These are phyloP conservation scores for Chaenocephalus aceratus DNA, from an alignment of 2,113 vertebrate species.

Conservation along the genomic window DNA sequence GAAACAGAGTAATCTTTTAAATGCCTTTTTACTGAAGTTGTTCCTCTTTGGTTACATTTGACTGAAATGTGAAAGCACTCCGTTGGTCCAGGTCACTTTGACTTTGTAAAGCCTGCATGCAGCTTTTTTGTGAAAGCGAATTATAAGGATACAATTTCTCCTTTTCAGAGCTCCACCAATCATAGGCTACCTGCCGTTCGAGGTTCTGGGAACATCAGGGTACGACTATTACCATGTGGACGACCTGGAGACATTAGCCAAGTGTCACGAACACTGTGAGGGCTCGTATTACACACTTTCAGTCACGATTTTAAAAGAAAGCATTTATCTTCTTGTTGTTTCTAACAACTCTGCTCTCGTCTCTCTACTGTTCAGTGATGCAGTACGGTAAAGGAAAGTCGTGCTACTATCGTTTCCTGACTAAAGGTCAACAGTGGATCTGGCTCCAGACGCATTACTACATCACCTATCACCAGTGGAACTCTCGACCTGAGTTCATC, in stretches of 20 bases:
- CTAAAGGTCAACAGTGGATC: conserved; percentile 99
- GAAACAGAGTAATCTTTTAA: too few relatives aligned
- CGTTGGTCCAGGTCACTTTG: not conserved
- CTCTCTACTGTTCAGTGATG: conserved; percentile 88
- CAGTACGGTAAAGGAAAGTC: conserved; percentile 99
- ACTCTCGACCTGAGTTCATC: conserved; percentile 98
- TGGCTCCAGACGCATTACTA: conserved; percentile 99
- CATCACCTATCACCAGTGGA: conserved; percentile 99
- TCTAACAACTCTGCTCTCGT: conserved; percentile 12
- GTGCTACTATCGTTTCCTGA: conserved; percentile 98
- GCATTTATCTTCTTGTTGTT: not conserved
- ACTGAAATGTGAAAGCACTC: not conserved
- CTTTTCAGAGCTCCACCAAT: conserved; percentile 94
- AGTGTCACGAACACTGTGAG: conserved; percentile 99
- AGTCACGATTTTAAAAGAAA: not conserved
- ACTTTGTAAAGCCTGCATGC: not conserved
- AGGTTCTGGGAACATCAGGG: conserved; percentile 98
- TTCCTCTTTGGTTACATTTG: not conserved
- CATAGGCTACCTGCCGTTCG: conserved; percentile 98
- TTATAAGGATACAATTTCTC: not conserved
- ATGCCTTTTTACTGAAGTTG: not conserved
- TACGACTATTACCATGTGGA: conserved; percentile 99
- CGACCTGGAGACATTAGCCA: conserved; percentile 97
- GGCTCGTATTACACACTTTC: conserved; percentile 73
- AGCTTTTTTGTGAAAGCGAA: not conserved